phyloP scores from a whole-genome alignment of 2,797 vertebrate genomes.

The Sebastes ruberrimus region DNA sequence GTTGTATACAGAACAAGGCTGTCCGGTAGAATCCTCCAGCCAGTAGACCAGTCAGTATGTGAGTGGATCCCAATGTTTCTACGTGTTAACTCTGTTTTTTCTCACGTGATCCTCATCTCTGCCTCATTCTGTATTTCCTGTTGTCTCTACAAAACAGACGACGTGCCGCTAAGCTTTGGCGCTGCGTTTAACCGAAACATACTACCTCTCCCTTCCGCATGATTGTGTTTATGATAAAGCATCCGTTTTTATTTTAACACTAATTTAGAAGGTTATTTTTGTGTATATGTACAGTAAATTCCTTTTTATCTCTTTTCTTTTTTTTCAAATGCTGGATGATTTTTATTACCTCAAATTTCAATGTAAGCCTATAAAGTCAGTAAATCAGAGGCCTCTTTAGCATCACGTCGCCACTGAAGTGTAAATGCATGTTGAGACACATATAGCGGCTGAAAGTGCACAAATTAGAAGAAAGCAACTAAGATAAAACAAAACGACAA shows the following conservation, averaged over 20 bases:
- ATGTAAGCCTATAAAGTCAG: slow-evolving; percentile 48
- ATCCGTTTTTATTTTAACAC: slow-evolving; percentile 61
- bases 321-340: slow-evolving; percentile 78
- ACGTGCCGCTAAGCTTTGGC: slow-evolving; percentile 57
- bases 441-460: neutral
- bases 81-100: slow-evolving; percentile 30
- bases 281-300: slow-evolving; percentile 57
- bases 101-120: slow-evolving; percentile 47
- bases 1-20: slow-evolving; percentile 29
- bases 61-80: slow-evolving; percentile 73
- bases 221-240: slow-evolving; percentile 65
- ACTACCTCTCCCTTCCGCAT: slow-evolving; percentile 83
- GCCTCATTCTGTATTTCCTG: slow-evolving; percentile 37
- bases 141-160: slow-evolving; percentile 41
- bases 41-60: slow-evolving; percentile 54
- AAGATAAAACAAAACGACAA: neutral
- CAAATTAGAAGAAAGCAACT: neutral
- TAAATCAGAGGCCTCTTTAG: slow-evolving; percentile 18
- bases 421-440: slow-evolving; percentile 8
- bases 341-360: slow-evolving; percentile 69
- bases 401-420: slow-evolving; percentile 4
- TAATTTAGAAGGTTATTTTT: slow-evolving; percentile 53
- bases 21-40: slow-evolving; percentile 43
- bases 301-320: slow-evolving; percentile 60
- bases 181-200: slow-evolving; percentile 77